A percentile compares a stretch with the other conserved stretches of the same genome.
Conservation (phyloP, 2,113 vertebrate species). For the Myiopsitta monachus region DNA sequence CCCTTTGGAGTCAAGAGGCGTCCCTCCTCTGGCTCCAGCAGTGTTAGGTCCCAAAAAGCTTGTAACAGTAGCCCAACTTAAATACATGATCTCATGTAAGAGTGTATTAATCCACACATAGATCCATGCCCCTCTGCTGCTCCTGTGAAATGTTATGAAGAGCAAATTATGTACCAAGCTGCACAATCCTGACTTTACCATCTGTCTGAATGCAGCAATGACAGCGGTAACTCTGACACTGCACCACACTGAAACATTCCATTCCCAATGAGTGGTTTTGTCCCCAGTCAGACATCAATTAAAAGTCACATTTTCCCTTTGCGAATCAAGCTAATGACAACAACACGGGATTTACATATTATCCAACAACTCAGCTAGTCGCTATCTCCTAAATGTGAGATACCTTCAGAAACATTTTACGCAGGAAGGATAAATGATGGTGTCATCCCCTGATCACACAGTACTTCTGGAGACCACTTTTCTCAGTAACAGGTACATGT, state of each 20-base stretch:
- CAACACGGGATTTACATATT: not conserved
- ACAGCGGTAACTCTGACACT: not conserved
- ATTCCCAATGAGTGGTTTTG: not conserved
- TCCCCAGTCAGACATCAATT: not conserved
- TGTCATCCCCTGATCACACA: not conserved
- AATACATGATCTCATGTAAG: not conserved
- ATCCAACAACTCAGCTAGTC: not conserved
- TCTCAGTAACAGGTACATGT: fast-evolving
- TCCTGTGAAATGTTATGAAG: not conserved
- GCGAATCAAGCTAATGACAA: not conserved
- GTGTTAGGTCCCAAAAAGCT: not conserved
- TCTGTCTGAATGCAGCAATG: not conserved
- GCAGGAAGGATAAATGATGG: not conserved
- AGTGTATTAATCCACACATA: not conserved
- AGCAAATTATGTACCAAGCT: not conserved
- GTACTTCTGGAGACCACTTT: not conserved
- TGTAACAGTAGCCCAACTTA: not conserved
- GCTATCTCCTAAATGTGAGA: not conserved
- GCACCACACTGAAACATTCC: not conserved
- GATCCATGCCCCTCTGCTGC: not conserved
- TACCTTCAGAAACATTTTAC: not conserved
- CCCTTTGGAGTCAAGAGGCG: not conserved
- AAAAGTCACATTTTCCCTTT: not conserved
- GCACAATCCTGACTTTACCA: not conserved
- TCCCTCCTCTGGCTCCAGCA: not conserved